Conservation (phyloP, 2,888 invertebrate genomes). For the Temnothorax rugatulus region DNA sequence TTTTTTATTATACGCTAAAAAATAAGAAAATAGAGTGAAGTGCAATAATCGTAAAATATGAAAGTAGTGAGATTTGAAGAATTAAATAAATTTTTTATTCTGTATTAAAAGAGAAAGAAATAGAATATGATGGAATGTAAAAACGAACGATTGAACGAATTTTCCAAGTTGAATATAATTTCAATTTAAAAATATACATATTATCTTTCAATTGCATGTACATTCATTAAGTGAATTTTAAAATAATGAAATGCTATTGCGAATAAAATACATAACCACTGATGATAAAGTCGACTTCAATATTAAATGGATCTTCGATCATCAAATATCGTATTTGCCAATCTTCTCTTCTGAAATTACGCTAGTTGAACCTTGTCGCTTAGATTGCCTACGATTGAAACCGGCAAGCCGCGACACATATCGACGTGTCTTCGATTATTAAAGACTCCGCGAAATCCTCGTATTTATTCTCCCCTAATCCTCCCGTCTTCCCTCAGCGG, state of each 20-base stretch:
- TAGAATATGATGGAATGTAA: neutral
- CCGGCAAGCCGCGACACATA: neutral
- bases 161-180: neutral
- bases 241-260: neutral
- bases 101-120: neutral
- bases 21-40: neutral
- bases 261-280: neutral
- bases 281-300: neutral
- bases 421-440: slow-evolving; percentile 35
- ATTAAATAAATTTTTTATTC: neutral
- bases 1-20: neutral
- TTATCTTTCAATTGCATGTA: neutral
- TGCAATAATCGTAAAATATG: neutral
- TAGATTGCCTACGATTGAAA: neutral
- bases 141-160: neutral
- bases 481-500: slow-evolving; percentile 19
- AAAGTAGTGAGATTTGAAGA: neutral
- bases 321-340: neutral
- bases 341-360: neutral
- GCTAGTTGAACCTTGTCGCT: neutral
- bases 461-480: slow-evolving; percentile 47
- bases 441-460: slow-evolving; percentile 15
- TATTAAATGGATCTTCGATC: slow-evolving; percentile 12
- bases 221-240: slow-evolving; percentile 6
- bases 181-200: neutral